Conservation (phyloP, 2,113 vertebrate genomes). For the Sorex fumeus region DNA sequence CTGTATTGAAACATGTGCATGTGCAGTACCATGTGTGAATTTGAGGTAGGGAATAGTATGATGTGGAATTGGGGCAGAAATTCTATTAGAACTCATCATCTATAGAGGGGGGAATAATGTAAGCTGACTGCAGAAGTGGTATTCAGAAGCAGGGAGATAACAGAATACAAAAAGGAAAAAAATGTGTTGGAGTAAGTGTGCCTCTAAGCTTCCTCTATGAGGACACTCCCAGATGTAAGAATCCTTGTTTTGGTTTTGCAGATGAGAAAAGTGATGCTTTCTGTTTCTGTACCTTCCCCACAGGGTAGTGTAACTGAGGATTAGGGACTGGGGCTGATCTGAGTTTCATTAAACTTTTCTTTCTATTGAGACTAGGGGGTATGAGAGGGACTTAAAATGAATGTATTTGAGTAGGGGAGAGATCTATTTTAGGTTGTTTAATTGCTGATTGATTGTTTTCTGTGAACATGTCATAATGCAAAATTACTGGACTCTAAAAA, state of each 20-base stretch:
- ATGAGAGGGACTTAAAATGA: background rate
- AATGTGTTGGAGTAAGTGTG: background rate
- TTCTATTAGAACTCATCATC: background rate
- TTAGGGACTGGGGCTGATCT: background rate
- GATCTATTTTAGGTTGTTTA: background rate
- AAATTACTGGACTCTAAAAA: background rate
- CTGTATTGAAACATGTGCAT: no score
- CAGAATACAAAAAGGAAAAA: background rate
- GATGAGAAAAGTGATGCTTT: no score
- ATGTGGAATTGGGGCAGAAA: background rate
- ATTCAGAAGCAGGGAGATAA: background rate
- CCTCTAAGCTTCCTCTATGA: no score
- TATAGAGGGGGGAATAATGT: background rate
- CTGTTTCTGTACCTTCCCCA: background rate
- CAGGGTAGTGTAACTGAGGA: fast-evolving
- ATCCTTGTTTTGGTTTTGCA: no score
- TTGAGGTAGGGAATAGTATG: background rate
- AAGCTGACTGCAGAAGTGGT: background rate
- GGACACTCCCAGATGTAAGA: no score
- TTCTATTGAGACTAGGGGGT: background rate
- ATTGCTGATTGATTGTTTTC: background rate
- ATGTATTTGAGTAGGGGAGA: background rate
- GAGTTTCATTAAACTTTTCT: background rate
- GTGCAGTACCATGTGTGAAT: no score
- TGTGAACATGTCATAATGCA: background rate